A percentile compares a stretch with the other conserved stretches of the same genome.
Conservation (phyloP, 1,140 invertebrate species). For the Tribolium madens region DNA sequence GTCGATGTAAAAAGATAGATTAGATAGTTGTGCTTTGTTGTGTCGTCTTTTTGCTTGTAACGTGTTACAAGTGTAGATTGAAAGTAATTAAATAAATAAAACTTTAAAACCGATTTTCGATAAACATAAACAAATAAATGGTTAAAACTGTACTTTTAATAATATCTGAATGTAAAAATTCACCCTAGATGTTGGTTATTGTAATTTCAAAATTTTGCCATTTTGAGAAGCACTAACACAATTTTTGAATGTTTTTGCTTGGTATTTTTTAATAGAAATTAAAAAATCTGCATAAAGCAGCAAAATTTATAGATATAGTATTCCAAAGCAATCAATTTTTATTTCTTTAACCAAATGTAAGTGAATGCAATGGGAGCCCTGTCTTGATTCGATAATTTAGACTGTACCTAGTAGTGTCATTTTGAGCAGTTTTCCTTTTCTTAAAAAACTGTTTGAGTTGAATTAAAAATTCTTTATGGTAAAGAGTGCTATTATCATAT, state of each 20-base stretch:
- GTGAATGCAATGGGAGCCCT: not conserved
- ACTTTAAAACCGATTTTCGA: not conserved
- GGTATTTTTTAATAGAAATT: conserved; percentile 5
- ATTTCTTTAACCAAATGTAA: not conserved
- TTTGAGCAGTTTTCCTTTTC: too few relatives aligned
- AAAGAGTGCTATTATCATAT: too few relatives aligned
- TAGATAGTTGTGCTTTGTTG: conserved; percentile 6
- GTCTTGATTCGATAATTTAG: too few relatives aligned
- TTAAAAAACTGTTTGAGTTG: too few relatives aligned
- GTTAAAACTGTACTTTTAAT: conserved; percentile 32
- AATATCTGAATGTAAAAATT: not conserved
- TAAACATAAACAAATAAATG: not conserved
- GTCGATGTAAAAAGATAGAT: not conserved
- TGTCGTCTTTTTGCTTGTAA: conserved; percentile 7
- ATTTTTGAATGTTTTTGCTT: conserved; percentile 43
- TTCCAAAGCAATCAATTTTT: not conserved
- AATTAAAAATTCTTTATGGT: too few relatives aligned
- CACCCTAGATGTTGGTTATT: not conserved
- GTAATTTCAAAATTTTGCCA: not conserved
- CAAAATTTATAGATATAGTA: not conserved
- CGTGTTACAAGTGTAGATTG: not conserved
- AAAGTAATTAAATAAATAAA: not conserved
- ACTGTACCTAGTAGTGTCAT: too few relatives aligned
- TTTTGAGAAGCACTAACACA: conserved; percentile 38
- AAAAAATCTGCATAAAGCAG: conserved; percentile 5